Evolutionary conservation across 2,888 invertebrate species (phyloP).

Genomic region (Dendrolimus houi): DNA sequence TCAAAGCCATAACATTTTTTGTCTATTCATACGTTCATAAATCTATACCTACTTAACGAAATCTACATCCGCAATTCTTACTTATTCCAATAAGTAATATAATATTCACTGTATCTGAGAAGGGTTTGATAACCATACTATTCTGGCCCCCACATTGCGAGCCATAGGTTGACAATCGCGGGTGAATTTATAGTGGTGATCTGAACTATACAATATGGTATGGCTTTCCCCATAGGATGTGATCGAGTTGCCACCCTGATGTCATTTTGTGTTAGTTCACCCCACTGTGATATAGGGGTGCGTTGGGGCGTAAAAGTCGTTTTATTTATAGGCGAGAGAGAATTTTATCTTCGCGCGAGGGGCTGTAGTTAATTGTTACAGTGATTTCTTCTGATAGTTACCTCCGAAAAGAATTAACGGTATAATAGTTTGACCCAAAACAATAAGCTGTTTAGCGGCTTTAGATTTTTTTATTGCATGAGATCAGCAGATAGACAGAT

Average conservation of each 20-base stretch:
- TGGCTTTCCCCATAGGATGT: slow-evolving; percentile 30
- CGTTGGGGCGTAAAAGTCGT: slow-evolving; percentile 25
- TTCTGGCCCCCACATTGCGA: slow-evolving; percentile 5
- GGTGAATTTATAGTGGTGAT: slow-evolving; percentile 20
- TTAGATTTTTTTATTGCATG: too few relatives aligned
- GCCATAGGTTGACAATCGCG: background rate
- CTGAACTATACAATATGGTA: slow-evolving; percentile 25
- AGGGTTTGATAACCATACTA: slow-evolving; percentile 19
- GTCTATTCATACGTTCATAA: slow-evolving; percentile 25
- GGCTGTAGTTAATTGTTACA: background rate
- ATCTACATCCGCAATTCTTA: slow-evolving; percentile 39
- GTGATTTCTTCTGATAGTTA: background rate
- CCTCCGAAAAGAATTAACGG: too few relatives aligned
- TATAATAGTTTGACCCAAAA: too few relatives aligned
- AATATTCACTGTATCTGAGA: slow-evolving; percentile 33
- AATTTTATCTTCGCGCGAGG: slow-evolving; percentile 10
- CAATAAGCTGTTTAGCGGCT: too few relatives aligned
- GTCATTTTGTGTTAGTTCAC: slow-evolving; percentile 35
- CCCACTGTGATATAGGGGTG: slow-evolving; percentile 25
- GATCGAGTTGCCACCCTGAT: slow-evolving; percentile 27
- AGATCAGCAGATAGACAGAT: too few relatives aligned
- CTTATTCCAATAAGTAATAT: slow-evolving; percentile 41
- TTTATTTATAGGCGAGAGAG: slow-evolving; percentile 21
- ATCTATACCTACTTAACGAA: slow-evolving; percentile 26
- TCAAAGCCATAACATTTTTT: background rate